Evolutionary conservation across 2,113 vertebrate species (phyloP), one percentile per base, ranked within the genome.

Genomic region (Sisor rabdophorus): DNA sequence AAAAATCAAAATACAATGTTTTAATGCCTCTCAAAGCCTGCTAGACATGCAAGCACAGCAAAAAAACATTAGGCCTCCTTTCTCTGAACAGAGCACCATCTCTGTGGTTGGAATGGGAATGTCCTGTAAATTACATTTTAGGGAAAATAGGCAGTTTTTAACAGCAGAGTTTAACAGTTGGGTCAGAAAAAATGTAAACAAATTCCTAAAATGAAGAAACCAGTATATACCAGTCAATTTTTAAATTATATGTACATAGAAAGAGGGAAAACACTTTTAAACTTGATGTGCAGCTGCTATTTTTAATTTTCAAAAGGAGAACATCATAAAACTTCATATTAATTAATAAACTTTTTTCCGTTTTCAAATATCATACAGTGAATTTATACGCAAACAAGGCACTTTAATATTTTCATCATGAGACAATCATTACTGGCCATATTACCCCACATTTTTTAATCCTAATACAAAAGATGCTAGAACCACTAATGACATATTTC

Each of bases 141-240:
- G 16, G 40, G 11, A 11, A 48, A 67, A 24, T 8, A 3, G n/a
- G 40, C n/a, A 16, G 40, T 10, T 6, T 0, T 47, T 24, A 67
- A 47, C 19, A 67, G 40, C 40, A 16, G 40, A 17, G 13, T 2
- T 47, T 24, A 67, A 47, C 19, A 67, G 40, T n/a, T 67, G 11
- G 40, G 63, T 24, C 63, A 48, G 44, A 26, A 17, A 63, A 64
- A 64, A 67, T 47, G 50, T 30, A 71, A 56, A 40, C 32, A 71
- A n/a, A 56, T 40, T 36, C 12, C 12, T 36, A 22, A 44, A 54
- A 71, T 56, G 13, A 56, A 24, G 12, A 47, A 65, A 44, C 11
- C 13, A 22, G 15, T 26, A 47, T 48, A 69, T 52, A 52, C 17
- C 4, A 69, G 15, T 69, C 52, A 52, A 52, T 52, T 1, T 30